Evolutionary conservation across 2,113 vertebrate genomes (phyloP).

Genomic region (Poecile atricapillus): DNA sequence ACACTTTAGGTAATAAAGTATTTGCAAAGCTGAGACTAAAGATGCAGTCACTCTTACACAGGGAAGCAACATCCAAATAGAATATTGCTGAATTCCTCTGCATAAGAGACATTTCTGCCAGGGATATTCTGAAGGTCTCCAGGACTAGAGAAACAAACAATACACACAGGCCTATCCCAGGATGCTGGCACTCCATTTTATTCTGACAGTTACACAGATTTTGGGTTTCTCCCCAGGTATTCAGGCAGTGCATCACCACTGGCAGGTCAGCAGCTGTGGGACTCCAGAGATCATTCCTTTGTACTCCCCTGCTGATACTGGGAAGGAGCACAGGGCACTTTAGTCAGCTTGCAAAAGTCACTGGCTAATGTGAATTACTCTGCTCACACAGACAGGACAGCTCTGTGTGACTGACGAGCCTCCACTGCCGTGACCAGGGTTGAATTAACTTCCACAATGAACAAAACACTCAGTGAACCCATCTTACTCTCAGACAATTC

Average conservation of each 20-base stretch:
- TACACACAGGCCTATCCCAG: neutral
- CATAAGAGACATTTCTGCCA: neutral
- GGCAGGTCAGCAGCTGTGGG: neutral
- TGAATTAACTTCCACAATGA: neutral
- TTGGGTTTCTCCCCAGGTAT: neutral
- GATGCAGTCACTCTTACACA: neutral
- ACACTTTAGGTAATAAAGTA: neutral
- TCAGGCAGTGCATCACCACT: neutral
- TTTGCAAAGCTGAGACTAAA: neutral
- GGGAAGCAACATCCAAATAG: neutral
- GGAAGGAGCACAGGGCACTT: neutral
- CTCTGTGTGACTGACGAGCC: neutral
- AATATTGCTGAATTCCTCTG: neutral
- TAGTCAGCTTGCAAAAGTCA: neutral
- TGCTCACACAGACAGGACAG: neutral
- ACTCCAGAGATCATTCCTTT: neutral
- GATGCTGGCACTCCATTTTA: neutral
- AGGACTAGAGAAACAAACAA: neutral
- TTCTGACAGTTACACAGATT: rapidly evolving
- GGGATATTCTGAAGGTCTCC: neutral
- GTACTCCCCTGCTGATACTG: neutral
- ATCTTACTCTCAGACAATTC: neutral
- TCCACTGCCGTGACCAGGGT: neutral
- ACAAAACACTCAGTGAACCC: neutral
- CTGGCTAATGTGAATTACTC: neutral